Evolutionary conservation across 2,113 vertebrate genomes (phyloP).

Genomic region (Myocastor coypus): DNA sequence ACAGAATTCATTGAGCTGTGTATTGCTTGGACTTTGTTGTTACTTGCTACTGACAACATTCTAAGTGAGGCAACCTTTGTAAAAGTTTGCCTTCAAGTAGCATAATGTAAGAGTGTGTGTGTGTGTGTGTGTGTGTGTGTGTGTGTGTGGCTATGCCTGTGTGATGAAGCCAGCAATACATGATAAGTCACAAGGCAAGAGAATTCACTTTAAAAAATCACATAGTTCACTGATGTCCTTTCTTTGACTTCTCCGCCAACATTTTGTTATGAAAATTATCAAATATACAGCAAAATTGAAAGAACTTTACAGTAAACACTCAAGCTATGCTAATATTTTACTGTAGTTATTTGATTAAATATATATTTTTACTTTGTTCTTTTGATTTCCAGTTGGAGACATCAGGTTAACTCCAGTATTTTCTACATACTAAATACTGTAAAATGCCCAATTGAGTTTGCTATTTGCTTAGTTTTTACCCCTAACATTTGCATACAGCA

Average conservation of each 20-base stretch:
- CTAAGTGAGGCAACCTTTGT: conserved; percentile 10
- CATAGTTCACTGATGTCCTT: neutral
- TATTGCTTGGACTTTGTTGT: neutral
- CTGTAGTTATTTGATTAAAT: neutral
- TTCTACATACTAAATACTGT: neutral
- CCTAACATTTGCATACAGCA: neutral
- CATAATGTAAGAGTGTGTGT: neutral
- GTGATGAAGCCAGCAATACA: neutral
- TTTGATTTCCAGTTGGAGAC: neutral
- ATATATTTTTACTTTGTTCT: neutral
- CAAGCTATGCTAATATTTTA: neutral
- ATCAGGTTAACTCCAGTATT: neutral
- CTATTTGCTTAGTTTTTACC: neutral
- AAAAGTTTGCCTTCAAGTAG: conserved; percentile 17
- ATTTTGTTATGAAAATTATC: conserved; percentile 49
- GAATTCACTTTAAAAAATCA: conserved; percentile 10
- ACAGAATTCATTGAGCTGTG: neutral
- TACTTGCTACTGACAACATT: conserved; percentile 42
- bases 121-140: neutral
- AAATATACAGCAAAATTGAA: conserved; percentile 14
- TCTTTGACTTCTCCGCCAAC: neutral
- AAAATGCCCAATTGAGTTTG: neutral
- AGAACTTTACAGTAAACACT: neutral
- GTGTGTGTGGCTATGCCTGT: neutral
- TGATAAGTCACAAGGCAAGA: neutral